phyloP scores from a whole-genome alignment of 2,888 invertebrate species.

The Chrysina gloriosa region DNA sequence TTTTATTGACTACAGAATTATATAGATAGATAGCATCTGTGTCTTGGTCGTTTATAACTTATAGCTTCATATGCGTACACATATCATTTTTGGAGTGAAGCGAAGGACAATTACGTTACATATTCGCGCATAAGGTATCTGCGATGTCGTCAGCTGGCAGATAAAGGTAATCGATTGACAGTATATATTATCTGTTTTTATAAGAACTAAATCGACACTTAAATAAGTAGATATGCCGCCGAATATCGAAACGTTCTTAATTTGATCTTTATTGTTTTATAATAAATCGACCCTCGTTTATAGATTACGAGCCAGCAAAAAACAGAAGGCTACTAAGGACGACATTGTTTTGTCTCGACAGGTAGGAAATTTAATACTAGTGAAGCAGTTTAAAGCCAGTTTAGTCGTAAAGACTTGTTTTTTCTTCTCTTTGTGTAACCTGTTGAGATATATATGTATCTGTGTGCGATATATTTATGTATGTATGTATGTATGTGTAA shows the following conservation, averaged over 20 bases:
- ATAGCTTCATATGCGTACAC: background rate
- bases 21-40: background rate
- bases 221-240: too few relatives aligned
- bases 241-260: background rate
- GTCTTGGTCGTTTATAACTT: background rate
- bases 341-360: constrained; percentile 37
- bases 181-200: too few relatives aligned
- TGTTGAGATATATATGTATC: constrained; percentile 27
- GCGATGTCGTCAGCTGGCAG: too few relatives aligned
- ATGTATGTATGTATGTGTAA: constrained; percentile 12
- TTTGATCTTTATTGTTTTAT: constrained; percentile 14
- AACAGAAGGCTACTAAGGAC: constrained; percentile 24
- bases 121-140: too few relatives aligned
- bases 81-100: background rate
- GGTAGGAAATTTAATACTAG: constrained; percentile 37
- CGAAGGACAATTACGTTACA: too few relatives aligned
- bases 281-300: constrained; percentile 20
- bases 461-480: constrained; percentile 15
- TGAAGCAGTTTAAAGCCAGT: constrained; percentile 36
- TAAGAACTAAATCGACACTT: too few relatives aligned
- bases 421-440: constrained; percentile 28
- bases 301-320: constrained; percentile 22
- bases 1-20: constrained; percentile 20
- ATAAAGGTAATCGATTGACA: too few relatives aligned
- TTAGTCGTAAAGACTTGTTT: constrained; percentile 36